phyloP scores from a whole-genome alignment of 2,888 invertebrate genomes.

The Drosophila dives region DNA sequence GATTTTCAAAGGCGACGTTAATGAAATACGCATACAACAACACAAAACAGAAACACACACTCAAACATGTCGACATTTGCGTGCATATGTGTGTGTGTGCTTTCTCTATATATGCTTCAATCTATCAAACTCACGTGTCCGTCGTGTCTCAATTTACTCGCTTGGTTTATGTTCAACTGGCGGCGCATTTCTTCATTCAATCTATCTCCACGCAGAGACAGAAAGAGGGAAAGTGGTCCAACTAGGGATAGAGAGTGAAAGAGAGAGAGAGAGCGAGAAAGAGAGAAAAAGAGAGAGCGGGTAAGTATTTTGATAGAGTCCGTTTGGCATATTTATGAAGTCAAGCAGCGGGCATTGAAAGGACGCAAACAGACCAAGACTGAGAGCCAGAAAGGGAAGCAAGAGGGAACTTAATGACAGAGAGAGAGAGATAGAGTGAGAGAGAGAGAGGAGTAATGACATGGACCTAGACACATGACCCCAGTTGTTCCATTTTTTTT shows the following conservation, averaged over 20 bases:
- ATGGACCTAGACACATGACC: conserved; percentile 13
- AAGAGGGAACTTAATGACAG: background rate
- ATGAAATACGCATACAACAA: conserved; percentile 74
- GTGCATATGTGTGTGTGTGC: conserved; percentile 24
- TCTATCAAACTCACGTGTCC: conserved; percentile 79
- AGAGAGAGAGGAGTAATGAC: background rate
- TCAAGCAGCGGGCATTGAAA: conserved; percentile 61
- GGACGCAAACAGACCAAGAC: conserved; percentile 23
- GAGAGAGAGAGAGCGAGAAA: background rate
- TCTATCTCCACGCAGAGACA: background rate
- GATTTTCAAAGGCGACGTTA: conserved; percentile 78
- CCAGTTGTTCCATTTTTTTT: background rate
- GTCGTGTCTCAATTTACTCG: conserved; percentile 79
- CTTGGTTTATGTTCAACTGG: conserved; percentile 71
- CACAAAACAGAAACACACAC: conserved; percentile 13
- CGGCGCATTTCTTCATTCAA: conserved; percentile 30
- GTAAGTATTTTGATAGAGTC: conserved; percentile 67
- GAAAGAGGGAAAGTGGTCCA: background rate
- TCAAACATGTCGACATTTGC: conserved; percentile 8
- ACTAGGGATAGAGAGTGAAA: background rate
- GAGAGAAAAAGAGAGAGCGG: background rate
- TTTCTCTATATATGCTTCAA: conserved; percentile 65
- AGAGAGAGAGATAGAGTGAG: background rate
- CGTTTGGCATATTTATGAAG: conserved; percentile 72
- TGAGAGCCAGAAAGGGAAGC: background rate